These are phyloP conservation scores for Tauraco hartlaubi DNA, from an alignment of 2,797 vertebrate genomes.

Conservation along the genomic window DNA sequence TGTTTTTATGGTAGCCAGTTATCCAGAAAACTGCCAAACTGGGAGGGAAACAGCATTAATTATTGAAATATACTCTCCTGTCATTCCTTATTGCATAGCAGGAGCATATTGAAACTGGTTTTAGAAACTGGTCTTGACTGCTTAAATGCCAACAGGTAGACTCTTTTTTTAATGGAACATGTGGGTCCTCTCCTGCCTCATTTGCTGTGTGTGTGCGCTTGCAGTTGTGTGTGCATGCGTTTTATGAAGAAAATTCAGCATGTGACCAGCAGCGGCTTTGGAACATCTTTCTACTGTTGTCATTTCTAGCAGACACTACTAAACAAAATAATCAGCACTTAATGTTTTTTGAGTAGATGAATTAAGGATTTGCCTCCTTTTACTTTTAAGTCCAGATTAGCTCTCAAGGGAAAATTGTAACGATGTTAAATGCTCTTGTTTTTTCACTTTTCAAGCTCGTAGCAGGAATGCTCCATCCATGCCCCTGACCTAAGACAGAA, in stretches of 20 bases:
- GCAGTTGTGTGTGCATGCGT: fast-evolving
- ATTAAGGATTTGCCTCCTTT: neutral
- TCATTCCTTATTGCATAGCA: neutral
- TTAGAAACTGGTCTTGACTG: neutral
- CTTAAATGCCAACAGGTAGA: neutral
- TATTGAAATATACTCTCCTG: neutral
- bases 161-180: neutral
- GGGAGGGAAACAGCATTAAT: neutral
- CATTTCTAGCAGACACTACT: neutral
- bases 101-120: neutral
- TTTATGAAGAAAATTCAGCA: neutral
- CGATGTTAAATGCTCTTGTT: fast-evolving
- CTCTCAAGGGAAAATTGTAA: neutral
- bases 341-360: neutral
- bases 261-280: neutral
- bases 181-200: neutral
- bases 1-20: neutral
- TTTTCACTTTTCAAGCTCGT: neutral
- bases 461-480: fast-evolving
- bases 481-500: neutral
- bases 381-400: neutral
- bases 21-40: neutral
- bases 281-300: neutral
- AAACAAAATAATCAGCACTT: neutral
- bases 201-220: neutral